Base-by-base conservation (phyloP, 2,888 invertebrate genomes). In the Brachynemurus nebulosus region DNA sequence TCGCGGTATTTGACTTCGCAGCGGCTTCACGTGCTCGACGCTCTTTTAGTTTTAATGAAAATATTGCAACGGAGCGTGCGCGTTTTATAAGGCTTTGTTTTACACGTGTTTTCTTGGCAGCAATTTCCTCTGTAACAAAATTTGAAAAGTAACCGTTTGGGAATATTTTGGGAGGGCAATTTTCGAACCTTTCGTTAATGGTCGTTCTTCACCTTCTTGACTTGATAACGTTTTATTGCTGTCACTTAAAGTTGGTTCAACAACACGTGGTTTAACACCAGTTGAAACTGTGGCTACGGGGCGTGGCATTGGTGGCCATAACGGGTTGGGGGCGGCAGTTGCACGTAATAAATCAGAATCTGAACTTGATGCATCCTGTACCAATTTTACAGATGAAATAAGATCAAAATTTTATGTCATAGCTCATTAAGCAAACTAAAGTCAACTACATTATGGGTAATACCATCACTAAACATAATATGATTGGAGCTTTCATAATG, bases 21-120 rank as follows among this genome's bases (percentile, higher is more conserved):
- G 78, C 79, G 0, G 86, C 86, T 57, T 86, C 86, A 21, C 84
- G 67, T 45, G 86, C 86, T 43, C 84, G 70, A n/a, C 81, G 69
- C 55, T 80, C 80, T 55, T 80, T 80, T 49, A 88, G 65, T 45
- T 86, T 86, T 40, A 88, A 65, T 4, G 86, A 86, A 65, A 88
- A 88, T 57, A 88, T 85, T 4, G 86, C 86, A 35, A 88, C 86
- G 0, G 86, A 86, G 11, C 86, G 72, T 5, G 88, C 86, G 41
- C 86, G 74, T 62, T 88, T 88, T 64, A 88, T 84, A 19, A 88
- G 61, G 52, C 78, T 78, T 40, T 86, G 86, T 57, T 80, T 80
- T 14, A 80, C 74, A 27, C 68, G 60, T 11, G 76, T 70, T 27
- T 77, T 78, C 57, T 79, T 79, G 46, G 78, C 78, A 4, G 77